A percentile compares a stretch with the other conserved stretches of the same genome.
Evolutionary conservation across 2,888 invertebrate genomes (phyloP).

Genomic region (Pycnomerus fuliginosus): DNA sequence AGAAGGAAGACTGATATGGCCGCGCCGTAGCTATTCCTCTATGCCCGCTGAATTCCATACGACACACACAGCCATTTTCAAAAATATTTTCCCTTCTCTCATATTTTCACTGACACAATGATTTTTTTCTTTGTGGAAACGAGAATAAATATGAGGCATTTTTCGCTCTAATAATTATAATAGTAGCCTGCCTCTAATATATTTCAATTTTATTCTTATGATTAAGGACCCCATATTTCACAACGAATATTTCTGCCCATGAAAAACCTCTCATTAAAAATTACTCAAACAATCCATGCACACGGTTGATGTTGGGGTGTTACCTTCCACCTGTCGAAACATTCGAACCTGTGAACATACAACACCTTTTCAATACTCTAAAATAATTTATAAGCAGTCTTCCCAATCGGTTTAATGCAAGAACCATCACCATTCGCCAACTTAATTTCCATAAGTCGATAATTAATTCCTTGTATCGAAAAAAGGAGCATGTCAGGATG

Average conservation of each 20-base stretch:
- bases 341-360: too few species aligned
- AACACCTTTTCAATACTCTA: too few species aligned
- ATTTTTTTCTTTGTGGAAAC: constrained; percentile 40
- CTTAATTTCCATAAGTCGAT: too few species aligned
- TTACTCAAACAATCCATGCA: constrained; percentile 6
- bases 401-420: too few species aligned
- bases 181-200: constrained; percentile 47
- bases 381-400: too few species aligned
- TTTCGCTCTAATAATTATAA: constrained; percentile 51
- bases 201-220: constrained; percentile 48
- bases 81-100: constrained; percentile 48
- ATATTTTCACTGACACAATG: constrained; percentile 44
- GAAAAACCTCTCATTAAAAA: constrained; percentile 25
- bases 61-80: constrained; percentile 49
- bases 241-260: constrained; percentile 25
- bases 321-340: too few species aligned
- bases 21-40: constrained; percentile 51
- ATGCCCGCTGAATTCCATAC: constrained; percentile 49
- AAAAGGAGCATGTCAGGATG: too few species aligned
- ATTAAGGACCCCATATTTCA: constrained; percentile 41
- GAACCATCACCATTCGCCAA: too few species aligned
- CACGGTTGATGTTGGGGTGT: constrained; percentile 5
- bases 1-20: constrained; percentile 58
- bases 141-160: constrained; percentile 50
- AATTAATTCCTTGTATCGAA: too few species aligned